Conservation (phyloP, 2,888 invertebrate genomes). For the Tachina grossa region DNA sequence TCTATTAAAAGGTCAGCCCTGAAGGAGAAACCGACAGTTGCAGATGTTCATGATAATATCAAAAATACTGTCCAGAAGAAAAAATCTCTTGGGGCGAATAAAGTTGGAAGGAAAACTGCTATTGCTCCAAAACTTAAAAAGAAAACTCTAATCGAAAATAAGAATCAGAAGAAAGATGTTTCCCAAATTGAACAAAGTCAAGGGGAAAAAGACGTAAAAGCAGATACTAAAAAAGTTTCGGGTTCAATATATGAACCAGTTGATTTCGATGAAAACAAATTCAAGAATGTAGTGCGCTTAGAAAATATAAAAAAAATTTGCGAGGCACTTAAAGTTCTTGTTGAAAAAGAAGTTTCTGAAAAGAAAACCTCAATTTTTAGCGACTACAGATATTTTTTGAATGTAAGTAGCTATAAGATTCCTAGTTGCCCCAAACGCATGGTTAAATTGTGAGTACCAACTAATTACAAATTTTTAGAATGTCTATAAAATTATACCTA, state of each 20-base stretch:
- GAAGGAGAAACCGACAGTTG: not conserved
- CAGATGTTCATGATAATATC: not conserved
- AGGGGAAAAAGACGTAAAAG: slow-evolving; percentile 28
- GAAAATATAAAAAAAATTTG: slow-evolving; percentile 77
- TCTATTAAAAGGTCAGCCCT: not conserved
- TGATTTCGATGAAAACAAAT: slow-evolving; percentile 78
- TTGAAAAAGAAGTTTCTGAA: slow-evolving; percentile 75
- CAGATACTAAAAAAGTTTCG: not conserved
- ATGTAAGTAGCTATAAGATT: slow-evolving; percentile 85
- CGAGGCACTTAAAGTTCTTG: slow-evolving; percentile 75
- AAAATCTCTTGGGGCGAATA: not conserved
- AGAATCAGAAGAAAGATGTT: not conserved
- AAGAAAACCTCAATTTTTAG: slow-evolving; percentile 79
- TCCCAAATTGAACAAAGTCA: slow-evolving; percentile 6
- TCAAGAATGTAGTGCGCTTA: slow-evolving; percentile 75
- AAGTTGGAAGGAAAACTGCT: not conserved
- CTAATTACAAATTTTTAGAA: not conserved
- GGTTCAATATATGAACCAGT: slow-evolving; percentile 71
- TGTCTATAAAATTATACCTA: too few relatives aligned
- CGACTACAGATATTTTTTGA: slow-evolving; percentile 79
- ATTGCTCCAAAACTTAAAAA: not conserved
- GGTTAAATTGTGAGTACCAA: slow-evolving; percentile 85
- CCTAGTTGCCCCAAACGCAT: slow-evolving; percentile 85
- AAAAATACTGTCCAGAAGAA: not conserved
- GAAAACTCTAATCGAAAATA: not conserved